A percentile compares a stretch with the other conserved stretches of the same genome.
Conservation (phyloP, 1,140 invertebrate species). For the Zaprionus ghesquierei region DNA sequence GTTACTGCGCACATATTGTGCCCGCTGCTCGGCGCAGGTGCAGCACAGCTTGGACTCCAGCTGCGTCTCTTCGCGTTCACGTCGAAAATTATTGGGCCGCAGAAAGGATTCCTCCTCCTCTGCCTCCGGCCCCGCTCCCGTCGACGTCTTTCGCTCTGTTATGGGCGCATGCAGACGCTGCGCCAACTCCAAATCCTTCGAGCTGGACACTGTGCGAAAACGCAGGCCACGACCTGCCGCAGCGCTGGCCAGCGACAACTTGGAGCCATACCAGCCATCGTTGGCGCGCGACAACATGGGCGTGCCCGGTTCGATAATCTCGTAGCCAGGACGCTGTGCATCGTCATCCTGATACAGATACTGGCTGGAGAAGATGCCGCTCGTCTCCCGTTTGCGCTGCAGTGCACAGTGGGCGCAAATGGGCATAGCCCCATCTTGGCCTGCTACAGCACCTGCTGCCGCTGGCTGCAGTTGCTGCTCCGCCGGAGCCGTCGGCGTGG, state of each 20-base stretch:
- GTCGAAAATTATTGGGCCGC: constrained; percentile 71
- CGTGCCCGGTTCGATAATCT: constrained; percentile 86
- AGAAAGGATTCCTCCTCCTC: constrained; percentile 42
- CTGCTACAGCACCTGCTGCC: constrained; percentile 3
- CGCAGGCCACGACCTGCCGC: constrained; percentile 27
- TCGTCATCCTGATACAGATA: constrained; percentile 88
- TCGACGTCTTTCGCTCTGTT: constrained; percentile 46
- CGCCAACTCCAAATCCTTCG: constrained; percentile 66
- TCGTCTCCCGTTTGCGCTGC: constrained; percentile 73
- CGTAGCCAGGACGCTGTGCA: constrained; percentile 85
- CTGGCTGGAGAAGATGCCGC: constrained; percentile 85
- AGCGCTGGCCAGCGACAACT: constrained; percentile 66
- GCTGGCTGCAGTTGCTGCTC: background rate
- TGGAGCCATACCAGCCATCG: constrained; percentile 86
- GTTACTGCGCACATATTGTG: constrained; percentile 18
- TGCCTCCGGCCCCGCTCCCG: background rate
- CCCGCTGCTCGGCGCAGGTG: constrained; percentile 60
- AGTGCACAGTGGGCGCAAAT: constrained; percentile 72
- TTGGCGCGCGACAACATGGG: constrained; percentile 87
- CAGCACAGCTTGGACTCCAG: constrained; percentile 50
- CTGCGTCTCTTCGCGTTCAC: constrained; percentile 66
- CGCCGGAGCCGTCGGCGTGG: background rate
- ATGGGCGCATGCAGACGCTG: constrained; percentile 59
- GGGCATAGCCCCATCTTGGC: too few relatives aligned
- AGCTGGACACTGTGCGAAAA: constrained; percentile 72